Base-by-base conservation (phyloP, 2,888 invertebrate species). In the Rhingia campestris region DNA sequence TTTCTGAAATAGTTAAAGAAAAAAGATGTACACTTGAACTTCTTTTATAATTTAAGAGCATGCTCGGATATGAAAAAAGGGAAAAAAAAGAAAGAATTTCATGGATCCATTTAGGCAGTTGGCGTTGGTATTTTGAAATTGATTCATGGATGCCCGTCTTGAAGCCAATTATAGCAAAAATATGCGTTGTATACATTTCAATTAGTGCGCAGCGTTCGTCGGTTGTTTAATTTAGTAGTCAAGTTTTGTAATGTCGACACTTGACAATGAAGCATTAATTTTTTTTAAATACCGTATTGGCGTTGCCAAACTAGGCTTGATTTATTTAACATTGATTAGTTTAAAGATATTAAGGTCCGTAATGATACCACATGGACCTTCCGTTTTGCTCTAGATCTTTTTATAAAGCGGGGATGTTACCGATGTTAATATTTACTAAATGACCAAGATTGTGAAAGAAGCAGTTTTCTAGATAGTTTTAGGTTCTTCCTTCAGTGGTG, bases 81-180 rank as follows among this genome's bases (percentile, higher is more conserved):
- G 33, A 43, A 39, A 4, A 39, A 49, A 58, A 49, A 51, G 63
- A 63, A 54, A 72, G 30, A 45, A 63, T 45, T 33, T 53, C 72
- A 72, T 61, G 72, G 72, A 72, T 61, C 22, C 63, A 35, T 45
- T 37, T 53, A 41, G 49, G 69, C 56, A n/a, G 56, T 43, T 47
- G 56, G 32, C 41, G 59, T 41, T 70, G 59, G 59, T 35, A 33
- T 59, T 70, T 58, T 70, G 35, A 47, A 70, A 70, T 70, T 59
- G 59, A 59, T 70, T 70, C 59, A 51, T 58, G 54, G 22, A 54
- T 45, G 2, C 30, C 37, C 6, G 14, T 45, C 56, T 6, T 37
- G 41, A 35, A 70, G 58, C 41, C 70, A 69, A 69, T 59, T 49
- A 70, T 39, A 14, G 30, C 37, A 56, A 56, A 67, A 54, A 9